Conservation (phyloP, 2,113 vertebrate species). For the Tursiops truncatus region DNA sequence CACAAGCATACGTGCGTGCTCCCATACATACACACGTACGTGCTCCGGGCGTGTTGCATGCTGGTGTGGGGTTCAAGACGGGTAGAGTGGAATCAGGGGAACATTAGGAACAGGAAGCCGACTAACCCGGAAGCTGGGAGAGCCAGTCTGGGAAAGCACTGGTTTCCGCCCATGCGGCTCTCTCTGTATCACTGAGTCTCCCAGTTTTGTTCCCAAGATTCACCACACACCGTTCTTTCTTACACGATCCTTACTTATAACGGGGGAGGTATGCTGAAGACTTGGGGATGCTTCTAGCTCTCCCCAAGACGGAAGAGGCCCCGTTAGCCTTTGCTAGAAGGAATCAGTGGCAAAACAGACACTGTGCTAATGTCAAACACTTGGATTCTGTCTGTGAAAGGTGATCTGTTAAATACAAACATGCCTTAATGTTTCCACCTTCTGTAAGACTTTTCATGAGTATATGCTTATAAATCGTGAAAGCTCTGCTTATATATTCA, state of each 20-base stretch:
- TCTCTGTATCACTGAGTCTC: background rate
- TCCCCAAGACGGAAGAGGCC: background rate
- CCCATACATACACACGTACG: background rate
- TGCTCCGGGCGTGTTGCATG: background rate
- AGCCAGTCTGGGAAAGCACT: too few relatives aligned
- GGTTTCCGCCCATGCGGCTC: background rate
- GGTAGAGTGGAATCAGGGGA: background rate
- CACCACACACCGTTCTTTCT: background rate
- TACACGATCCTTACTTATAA: background rate
- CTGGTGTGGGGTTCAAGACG: background rate
- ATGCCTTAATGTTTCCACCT: background rate
- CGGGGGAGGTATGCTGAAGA: background rate
- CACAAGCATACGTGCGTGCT: background rate
- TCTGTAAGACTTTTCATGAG: background rate
- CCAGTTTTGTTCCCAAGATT: background rate
- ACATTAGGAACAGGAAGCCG: background rate
- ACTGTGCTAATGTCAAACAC: background rate
- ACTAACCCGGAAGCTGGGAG: background rate
- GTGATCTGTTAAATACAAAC: background rate
- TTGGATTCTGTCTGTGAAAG: background rate
- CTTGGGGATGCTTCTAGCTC: background rate
- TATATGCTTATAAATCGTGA: background rate
- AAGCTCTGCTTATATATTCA: background rate
- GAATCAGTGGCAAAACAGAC: background rate
- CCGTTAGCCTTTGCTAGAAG: background rate